Percentiles rank a stretch among this genome's conserved stretches.
Conservation (phyloP, 2,888 invertebrate genomes). For the Villa cingulata region DNA sequence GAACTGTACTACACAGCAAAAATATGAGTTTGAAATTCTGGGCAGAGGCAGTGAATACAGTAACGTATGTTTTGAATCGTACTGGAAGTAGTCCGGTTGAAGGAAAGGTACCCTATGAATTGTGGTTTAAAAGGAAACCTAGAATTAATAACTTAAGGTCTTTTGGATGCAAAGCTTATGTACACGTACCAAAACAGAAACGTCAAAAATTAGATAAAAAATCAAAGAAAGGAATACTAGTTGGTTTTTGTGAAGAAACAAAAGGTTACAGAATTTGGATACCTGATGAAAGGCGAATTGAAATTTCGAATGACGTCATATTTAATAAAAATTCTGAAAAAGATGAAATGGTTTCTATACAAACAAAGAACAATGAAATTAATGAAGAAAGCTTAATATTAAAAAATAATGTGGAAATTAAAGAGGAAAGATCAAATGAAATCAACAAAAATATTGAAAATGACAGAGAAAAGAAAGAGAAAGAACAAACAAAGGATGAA, state of each 20-base stretch:
- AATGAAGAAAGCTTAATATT: neutral
- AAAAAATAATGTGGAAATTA: neutral
- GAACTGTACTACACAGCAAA: slow-evolving; percentile 16
- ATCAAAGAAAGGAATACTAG: slow-evolving; percentile 13
- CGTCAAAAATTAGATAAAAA: slow-evolving; percentile 25
- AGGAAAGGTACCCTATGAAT: slow-evolving; percentile 24
- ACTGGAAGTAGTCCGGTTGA: too few relatives aligned
- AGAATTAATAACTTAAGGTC: slow-evolving; percentile 13
- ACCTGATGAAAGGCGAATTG: slow-evolving; percentile 6
- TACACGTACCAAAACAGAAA: slow-evolving; percentile 25
- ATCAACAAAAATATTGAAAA: neutral
- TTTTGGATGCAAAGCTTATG: slow-evolving; percentile 28
- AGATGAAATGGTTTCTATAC: too few relatives aligned
- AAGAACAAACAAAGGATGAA: too few relatives aligned
- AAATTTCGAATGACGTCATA: slow-evolving; percentile 11
- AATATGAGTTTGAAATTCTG: slow-evolving; percentile 16
- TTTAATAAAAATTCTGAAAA: neutral
- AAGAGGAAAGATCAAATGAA: neutral
- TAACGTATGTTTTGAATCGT: slow-evolving; percentile 18
- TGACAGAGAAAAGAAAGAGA: neutral
- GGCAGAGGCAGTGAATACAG: slow-evolving; percentile 19
- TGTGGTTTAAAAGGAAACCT: slow-evolving; percentile 19
- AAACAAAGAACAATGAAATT: too few relatives aligned
- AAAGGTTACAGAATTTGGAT: slow-evolving; percentile 14
- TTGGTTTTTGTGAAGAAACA: slow-evolving; percentile 27